phyloP scores from a whole-genome alignment of 2,797 vertebrate species.

The Pogoniulus pusillus region DNA sequence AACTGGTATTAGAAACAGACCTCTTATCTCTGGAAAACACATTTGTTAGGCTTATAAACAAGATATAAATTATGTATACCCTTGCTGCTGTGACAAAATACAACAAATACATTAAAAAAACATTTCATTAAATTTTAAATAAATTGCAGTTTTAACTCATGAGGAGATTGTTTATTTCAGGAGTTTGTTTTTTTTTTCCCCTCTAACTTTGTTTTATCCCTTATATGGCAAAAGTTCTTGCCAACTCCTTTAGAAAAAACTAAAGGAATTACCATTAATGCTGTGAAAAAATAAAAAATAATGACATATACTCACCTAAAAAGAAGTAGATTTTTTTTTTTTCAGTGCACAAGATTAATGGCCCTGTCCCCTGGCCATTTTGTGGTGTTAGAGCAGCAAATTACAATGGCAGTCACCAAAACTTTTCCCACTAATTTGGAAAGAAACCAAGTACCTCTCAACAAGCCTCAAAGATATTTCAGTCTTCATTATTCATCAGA shows the following conservation, averaged over 20 bases:
- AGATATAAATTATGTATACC: slow-evolving; percentile 81
- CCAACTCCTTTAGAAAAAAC: slow-evolving; percentile 3
- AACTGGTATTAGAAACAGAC: slow-evolving; percentile 69
- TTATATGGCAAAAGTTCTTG: slow-evolving; percentile 13
- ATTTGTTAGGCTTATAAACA: slow-evolving; percentile 77
- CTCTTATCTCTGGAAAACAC: slow-evolving; percentile 79
- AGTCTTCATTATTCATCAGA: not conserved
- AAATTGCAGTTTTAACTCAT: slow-evolving; percentile 67
- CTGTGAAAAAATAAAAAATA: slow-evolving; percentile 20
- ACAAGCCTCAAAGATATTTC: not conserved
- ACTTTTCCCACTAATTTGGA: not conserved
- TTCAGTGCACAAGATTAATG: slow-evolving; percentile 18
- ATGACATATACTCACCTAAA: not conserved
- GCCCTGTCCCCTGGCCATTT: not conserved
- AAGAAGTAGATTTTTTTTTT: not conserved
- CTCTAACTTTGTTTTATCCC: slow-evolving; percentile 1
- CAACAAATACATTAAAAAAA: slow-evolving; percentile 69
- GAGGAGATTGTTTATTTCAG: slow-evolving; percentile 65
- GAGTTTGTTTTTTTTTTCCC: not conserved
- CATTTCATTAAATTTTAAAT: slow-evolving; percentile 76
- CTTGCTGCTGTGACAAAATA: slow-evolving; percentile 72
- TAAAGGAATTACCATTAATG: not conserved
- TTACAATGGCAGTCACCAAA: not conserved
- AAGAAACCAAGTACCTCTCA: not conserved
- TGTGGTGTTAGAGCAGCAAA: not conserved